Base-by-base conservation (phyloP, 30 jellyfish, hydroid and myxozoan genomes). In the Pelagia noctiluca region DNA sequence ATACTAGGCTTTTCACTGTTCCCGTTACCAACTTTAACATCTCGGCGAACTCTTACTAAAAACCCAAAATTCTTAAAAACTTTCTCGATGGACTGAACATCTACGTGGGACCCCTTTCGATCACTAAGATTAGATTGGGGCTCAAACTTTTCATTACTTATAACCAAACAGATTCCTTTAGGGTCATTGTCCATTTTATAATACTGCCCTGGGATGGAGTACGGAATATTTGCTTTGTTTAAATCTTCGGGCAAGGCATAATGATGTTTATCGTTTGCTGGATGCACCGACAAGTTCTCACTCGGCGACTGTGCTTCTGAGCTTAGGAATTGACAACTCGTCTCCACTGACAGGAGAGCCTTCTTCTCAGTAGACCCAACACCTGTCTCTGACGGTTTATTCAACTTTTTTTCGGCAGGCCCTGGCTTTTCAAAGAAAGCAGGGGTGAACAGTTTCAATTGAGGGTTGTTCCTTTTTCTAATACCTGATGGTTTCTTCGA, bases 161-260 rank as follows among this genome's bases (percentile, higher is more conserved):
- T 35, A 0, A 82, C 62, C 35, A 82, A 23, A 66, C 92, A 82
- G 16, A 38, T 36, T 46, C 92, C 92, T 0, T 47, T 75, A 23
- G 85, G 85, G 2, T 65, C 80, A 16, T 68, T 69, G 11, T 23
- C 63, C 92, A 82, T 82, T 5, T 35, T 57, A 49, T 82, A 82
- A 16, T 42, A 16, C 57, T n/a, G 69, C 18, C 69, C 26, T 53
- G 62, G 62, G 22, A 53, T n/a, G n/a, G n/a, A n/a, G n/a, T n/a
- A n/a, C n/a, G n/a, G n/a, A n/a, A n/a, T n/a, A n/a, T n/a, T n/a
- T n/a, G n/a, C n/a, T n/a, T n/a, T n/a, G n/a, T n/a, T n/a, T n/a
- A n/a, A n/a, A n/a, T n/a, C n/a, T n/a, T n/a, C n/a, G n/a, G n/a
- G n/a, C n/a, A n/a, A n/a, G n/a, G n/a, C n/a, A n/a, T n/a, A n/a